Conservation (phyloP, 2,888 invertebrate genomes). For the Sphaerophoria taeniata region DNA sequence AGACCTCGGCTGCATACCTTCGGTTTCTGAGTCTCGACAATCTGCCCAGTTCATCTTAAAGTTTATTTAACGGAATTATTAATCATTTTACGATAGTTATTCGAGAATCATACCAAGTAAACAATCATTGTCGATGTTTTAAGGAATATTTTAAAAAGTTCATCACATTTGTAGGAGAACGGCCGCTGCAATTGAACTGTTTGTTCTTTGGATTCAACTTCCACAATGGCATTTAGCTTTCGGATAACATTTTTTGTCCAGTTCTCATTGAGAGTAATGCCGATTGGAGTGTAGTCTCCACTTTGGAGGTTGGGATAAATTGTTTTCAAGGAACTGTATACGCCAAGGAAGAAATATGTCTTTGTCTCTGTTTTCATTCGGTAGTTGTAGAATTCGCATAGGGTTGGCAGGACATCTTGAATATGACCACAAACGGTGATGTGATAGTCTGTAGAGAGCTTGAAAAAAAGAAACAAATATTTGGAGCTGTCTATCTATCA, state of each 20-base stretch:
- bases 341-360: constrained; percentile 75
- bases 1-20: constrained; percentile 57
- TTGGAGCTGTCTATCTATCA: no score
- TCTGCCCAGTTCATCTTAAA: constrained; percentile 78
- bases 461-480: constrained; percentile 16
- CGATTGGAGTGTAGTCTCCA: constrained; percentile 77
- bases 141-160: constrained; percentile 76
- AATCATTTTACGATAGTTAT: not conserved
- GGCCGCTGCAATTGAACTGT: constrained; percentile 75
- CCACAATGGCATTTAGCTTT: constrained; percentile 78
- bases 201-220: constrained; percentile 79
- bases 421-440: constrained; percentile 76
- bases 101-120: constrained; percentile 77
- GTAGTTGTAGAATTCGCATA: constrained; percentile 78
- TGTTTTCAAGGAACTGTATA: constrained; percentile 76
- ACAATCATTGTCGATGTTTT: constrained; percentile 78
- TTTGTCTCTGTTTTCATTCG: constrained; percentile 78
- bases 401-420: constrained; percentile 78
- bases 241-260: constrained; percentile 78
- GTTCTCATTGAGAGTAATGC: constrained; percentile 75
- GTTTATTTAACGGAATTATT: not conserved
- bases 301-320: constrained; percentile 78
- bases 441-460: constrained; percentile 80
- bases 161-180: constrained; percentile 75
- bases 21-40: constrained; percentile 39